These are phyloP conservation scores for Styela clava DNA, from an alignment of 23 tunicate species.

Conservation along the genomic window DNA sequence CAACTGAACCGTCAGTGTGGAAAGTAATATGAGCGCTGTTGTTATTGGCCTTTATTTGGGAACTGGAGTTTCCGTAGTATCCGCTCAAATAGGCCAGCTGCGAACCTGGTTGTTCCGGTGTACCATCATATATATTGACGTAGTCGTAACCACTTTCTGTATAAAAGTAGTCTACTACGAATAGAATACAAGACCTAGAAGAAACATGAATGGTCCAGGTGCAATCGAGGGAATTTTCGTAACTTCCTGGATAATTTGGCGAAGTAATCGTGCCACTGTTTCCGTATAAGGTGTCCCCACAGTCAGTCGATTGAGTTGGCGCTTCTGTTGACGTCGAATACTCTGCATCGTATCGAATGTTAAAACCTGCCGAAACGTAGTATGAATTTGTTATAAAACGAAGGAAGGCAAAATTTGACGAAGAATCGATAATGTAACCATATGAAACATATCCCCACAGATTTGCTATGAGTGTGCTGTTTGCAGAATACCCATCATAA, in stretches of 20 bases:
- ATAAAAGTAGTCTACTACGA: conserved; percentile 1
- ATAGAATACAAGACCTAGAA: not conserved
- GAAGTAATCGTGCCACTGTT: conserved; percentile 1
- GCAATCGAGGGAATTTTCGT: not conserved
- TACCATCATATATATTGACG: conserved; percentile 27
- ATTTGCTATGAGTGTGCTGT: not conserved
- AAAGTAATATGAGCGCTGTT: conserved; percentile 21
- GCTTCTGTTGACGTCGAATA: not conserved
- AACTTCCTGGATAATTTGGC: conserved; percentile 2
- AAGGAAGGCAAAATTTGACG: conserved; percentile 4
- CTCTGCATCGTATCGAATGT: conserved; percentile 2
- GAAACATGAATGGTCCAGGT: conserved; percentile 25
- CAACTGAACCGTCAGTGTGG: conserved; percentile 51
- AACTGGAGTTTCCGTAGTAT: not conserved
- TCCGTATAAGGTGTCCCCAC: not conserved
- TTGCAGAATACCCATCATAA: not conserved
- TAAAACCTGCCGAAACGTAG: not conserved
- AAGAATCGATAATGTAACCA: conserved; percentile 17
- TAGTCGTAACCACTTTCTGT: conserved; percentile 28
- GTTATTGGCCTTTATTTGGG: not conserved
- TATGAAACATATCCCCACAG: not conserved
- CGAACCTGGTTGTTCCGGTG: not conserved
- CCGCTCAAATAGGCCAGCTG: not conserved
- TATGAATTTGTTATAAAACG: not conserved
- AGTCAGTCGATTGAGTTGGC: not conserved